Percentiles rank a stretch among this genome's conserved stretches.
These are phyloP conservation scores for Muscina levida DNA, from an alignment of 2,888 invertebrate species.

Conservation along the genomic window DNA sequence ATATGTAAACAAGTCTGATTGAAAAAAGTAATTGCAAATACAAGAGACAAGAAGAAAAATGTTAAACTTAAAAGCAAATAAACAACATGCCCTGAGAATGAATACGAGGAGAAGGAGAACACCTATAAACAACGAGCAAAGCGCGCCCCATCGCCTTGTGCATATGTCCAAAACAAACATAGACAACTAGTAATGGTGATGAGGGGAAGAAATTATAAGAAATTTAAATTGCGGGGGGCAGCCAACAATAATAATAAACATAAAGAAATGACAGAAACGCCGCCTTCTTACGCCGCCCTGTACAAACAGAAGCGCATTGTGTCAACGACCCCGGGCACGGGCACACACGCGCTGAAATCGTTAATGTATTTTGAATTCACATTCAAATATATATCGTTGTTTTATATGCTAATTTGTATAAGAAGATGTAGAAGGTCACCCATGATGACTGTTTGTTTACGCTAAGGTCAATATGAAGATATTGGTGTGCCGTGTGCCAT, in stretches of 20 bases:
- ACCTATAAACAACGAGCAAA: not conserved
- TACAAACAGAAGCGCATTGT: conserved; percentile 8
- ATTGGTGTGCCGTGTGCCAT: no score
- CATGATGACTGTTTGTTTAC: no score
- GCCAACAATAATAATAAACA: conserved; percentile 3
- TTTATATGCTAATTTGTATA: no score
- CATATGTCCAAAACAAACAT: no score
- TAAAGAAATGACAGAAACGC: not conserved
- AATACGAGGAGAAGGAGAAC: no score
- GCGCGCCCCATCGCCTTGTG: no score
- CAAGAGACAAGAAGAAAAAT: conserved; percentile 11
- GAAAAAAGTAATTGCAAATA: conserved; percentile 5
- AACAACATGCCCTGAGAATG: not conserved
- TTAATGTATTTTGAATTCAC: not conserved
- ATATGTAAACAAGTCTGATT: not conserved
- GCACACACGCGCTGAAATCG: conserved; percentile 8
- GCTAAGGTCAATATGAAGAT: no score
- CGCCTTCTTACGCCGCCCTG: not conserved
- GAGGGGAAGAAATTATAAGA: no score
- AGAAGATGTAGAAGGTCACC: no score
- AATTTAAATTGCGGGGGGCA: no score
- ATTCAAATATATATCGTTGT: not conserved
- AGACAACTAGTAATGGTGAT: not conserved
- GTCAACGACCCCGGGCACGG: conserved; percentile 19
- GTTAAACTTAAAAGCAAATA: not conserved